Evolutionary conservation across 2,888 invertebrate species (phyloP).

Genomic region (Eudemis profundana): DNA sequence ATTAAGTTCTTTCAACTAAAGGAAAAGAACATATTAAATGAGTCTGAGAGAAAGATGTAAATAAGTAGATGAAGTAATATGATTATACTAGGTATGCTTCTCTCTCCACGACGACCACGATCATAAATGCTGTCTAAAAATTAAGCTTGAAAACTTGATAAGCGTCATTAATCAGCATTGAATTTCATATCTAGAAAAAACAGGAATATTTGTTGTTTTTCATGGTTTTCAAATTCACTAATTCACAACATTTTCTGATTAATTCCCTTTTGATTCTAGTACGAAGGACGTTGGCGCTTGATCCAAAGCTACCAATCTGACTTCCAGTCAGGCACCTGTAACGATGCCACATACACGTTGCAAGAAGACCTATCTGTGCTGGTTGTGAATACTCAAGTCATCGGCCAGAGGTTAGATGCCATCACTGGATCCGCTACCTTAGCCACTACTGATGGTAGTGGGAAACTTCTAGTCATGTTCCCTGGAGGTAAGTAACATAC

Average conservation of each 20-base stretch:
- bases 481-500: conserved; percentile 69
- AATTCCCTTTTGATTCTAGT: conserved; percentile 47
- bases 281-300: conserved; percentile 65
- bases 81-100: too few relatives aligned
- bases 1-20: too few relatives aligned
- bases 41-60: too few relatives aligned
- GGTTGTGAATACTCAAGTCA: conserved; percentile 65
- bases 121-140: too few relatives aligned
- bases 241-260: background rate
- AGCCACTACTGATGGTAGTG: conserved; percentile 84
- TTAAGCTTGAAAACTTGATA: too few relatives aligned
- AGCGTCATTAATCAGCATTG: too few relatives aligned
- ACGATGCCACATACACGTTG: conserved; percentile 60
- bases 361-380: conserved; percentile 51
- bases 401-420: conserved; percentile 54
- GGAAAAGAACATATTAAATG: too few relatives aligned
- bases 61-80: too few relatives aligned
- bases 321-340: conserved; percentile 65
- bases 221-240: too few relatives aligned
- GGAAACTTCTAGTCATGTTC: conserved; percentile 86
- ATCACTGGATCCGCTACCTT: conserved; percentile 60
- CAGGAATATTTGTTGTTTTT: too few relatives aligned
- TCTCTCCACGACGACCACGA: too few relatives aligned
- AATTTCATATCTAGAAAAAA: too few relatives aligned
- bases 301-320: conserved; percentile 64